phyloP scores from a whole-genome alignment of 2,888 invertebrate genomes.

The Parnassius apollo region DNA sequence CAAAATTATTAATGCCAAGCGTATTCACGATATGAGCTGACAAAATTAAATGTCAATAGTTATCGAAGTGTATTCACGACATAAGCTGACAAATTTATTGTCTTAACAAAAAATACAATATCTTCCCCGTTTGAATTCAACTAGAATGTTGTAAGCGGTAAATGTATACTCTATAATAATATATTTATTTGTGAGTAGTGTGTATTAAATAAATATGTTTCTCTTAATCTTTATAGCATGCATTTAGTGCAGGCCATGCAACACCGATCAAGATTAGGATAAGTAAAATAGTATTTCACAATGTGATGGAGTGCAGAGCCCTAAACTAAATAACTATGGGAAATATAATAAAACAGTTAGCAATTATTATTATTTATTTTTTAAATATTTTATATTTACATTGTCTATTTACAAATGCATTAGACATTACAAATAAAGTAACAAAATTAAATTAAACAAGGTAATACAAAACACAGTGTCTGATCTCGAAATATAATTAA shows the following conservation, averaged over 20 bases:
- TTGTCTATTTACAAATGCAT: constrained; percentile 62
- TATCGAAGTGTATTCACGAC: not conserved
- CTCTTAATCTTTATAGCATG: too few relatives aligned
- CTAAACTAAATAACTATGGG: constrained; percentile 30
- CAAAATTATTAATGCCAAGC: not conserved
- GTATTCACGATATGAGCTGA: constrained; percentile 16
- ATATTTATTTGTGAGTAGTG: too few relatives aligned
- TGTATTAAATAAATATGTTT: too few relatives aligned
- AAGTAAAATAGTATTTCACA: not conserved
- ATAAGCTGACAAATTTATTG: constrained; percentile 31
- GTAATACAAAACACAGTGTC: constrained; percentile 20
- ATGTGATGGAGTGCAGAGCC: too few relatives aligned
- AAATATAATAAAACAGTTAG: constrained; percentile 64
- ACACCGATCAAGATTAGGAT: too few relatives aligned
- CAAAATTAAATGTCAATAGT: constrained; percentile 1
- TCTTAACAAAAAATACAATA: not conserved
- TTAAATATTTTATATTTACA: constrained; percentile 64
- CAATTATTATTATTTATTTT: constrained; percentile 64
- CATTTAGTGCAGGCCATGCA: too few relatives aligned
- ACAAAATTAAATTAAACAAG: constrained; percentile 41
- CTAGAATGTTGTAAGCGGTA: not conserved
- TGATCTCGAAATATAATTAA: constrained; percentile 1
- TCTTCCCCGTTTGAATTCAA: not conserved
- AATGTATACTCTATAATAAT: not conserved
- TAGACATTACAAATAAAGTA: constrained; percentile 43